These are phyloP conservation scores for Idaea aversata DNA, from an alignment of 2,888 invertebrate species.

Conservation along the genomic window DNA sequence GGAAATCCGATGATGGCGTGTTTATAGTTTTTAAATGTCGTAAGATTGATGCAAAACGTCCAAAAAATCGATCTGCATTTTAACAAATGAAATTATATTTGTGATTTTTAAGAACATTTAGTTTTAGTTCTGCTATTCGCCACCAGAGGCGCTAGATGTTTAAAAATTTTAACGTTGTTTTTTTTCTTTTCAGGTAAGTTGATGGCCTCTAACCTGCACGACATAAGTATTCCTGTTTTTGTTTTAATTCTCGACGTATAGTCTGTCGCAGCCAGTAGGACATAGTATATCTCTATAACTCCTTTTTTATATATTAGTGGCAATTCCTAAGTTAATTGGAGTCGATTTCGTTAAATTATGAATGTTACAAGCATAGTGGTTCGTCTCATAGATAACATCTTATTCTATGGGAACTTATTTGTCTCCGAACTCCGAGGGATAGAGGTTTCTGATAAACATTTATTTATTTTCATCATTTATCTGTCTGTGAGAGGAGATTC, in stretches of 20 bases:
- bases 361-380: background rate
- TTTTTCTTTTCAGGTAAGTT: conserved; percentile 30
- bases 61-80: background rate
- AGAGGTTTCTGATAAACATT: background rate
- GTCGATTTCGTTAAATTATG: background rate
- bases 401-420: background rate
- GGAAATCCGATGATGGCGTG: background rate
- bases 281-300: background rate
- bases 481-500: background rate
- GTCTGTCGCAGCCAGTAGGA: background rate
- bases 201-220: conserved; percentile 7
- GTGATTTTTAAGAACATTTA: background rate
- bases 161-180: conserved; percentile 12
- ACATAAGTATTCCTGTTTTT: background rate
- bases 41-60: background rate
- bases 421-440: background rate
- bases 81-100: no score
- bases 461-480: background rate
- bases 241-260: background rate
- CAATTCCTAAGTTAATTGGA: background rate
- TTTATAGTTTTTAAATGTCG: background rate
- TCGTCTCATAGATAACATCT: background rate
- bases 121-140: conserved; percentile 21
- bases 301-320: background rate
- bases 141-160: conserved; percentile 15